Evolutionary conservation across 1,140 invertebrate species (phyloP), one percentile per base, ranked within the genome.

Genomic region (Tetraneura akinire): DNA sequence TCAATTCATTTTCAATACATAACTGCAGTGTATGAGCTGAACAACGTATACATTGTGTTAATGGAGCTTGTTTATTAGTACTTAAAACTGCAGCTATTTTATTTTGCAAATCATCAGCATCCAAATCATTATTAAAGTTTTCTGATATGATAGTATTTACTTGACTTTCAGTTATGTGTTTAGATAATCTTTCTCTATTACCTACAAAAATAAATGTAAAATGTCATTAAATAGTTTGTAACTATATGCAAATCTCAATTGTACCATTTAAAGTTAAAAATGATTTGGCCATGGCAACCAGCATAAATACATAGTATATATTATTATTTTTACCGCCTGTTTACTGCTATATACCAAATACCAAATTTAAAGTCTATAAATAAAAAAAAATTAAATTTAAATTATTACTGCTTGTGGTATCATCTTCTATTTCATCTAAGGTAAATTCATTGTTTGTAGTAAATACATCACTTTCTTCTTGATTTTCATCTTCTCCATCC

Each of bases 11-110:
- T 21, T 53, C 49, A 53, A 53, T 53, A 9, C 49, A 53, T n/a
- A 53, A 53, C 18, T 53, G 49, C 18, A 53, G 49, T n/a, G 49
- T n/a, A 53, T n/a, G n/a, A n/a, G n/a, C n/a, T n/a, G n/a, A n/a
- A n/a, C n/a, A n/a, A n/a, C 49, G 49, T 53, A 53, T n/a, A 53
- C 49, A 53, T n/a, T 53, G 49, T n/a, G 49, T 53, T 53, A 53
- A 53, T 53, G 49, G 49, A 8, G 0, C 6, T 53, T 53, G 18
- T 53, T 53, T n/a, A 53, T 53, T 53, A 53, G 6, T 9, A n/a
- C 49, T 53, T 1, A 53, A n/a, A 53, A n/a, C 18, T 53, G 18
- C 18, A 53, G 3, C 49, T 53, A 53, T 53, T 53, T 53, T n/a
- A 53, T 53, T 53, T 53, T 53, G 18, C 3, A 53, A 53, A 53